A percentile compares a stretch with the other conserved stretches of the same genome.
Evolutionary conservation across 2,113 vertebrate genomes (phyloP).

Genomic region (Crypturellus undulatus): DNA sequence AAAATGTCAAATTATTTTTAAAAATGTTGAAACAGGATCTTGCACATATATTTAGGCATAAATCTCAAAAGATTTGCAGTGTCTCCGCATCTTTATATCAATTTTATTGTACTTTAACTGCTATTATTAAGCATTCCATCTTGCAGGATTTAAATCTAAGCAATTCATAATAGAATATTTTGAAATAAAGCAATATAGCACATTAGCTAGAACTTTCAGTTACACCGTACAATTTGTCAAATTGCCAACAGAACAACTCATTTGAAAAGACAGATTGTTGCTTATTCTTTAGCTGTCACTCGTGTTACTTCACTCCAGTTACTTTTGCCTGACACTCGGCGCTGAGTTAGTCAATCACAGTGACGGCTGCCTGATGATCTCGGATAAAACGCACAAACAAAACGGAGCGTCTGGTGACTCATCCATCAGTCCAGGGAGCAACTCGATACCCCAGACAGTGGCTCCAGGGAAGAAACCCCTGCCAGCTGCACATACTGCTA

Average conservation of each 20-base stretch:
- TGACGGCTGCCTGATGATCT: constrained; percentile 67
- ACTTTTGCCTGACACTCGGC: constrained; percentile 52
- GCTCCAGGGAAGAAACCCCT: constrained; percentile 29
- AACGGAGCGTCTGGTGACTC: constrained; percentile 52
- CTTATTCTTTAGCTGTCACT: constrained; percentile 74
- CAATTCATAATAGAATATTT: constrained; percentile 62
- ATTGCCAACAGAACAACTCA: constrained; percentile 64
- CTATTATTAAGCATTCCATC: constrained; percentile 46
- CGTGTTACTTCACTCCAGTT: constrained; percentile 56
- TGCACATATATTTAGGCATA: constrained; percentile 36
- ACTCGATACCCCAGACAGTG: constrained; percentile 13
- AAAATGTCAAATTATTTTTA: constrained; percentile 56
- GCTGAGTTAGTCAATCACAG: constrained; percentile 49
- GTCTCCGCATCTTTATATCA: constrained; percentile 43
- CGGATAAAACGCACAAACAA: constrained; percentile 62
- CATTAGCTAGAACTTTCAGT: constrained; percentile 55
- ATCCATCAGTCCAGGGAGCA: constrained; percentile 38
- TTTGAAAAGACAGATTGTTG: constrained; percentile 69
- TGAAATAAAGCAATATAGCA: constrained; percentile 55
- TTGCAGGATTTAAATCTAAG: constrained; percentile 51
- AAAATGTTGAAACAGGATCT: constrained; percentile 47
- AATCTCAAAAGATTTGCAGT: constrained; percentile 31
- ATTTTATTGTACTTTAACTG: constrained; percentile 34
- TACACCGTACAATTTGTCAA: constrained; percentile 53
- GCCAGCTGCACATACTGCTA: background rate